These are phyloP conservation scores for Agrochola circellaris DNA, from an alignment of 2,888 invertebrate genomes.

Conservation along the genomic window DNA sequence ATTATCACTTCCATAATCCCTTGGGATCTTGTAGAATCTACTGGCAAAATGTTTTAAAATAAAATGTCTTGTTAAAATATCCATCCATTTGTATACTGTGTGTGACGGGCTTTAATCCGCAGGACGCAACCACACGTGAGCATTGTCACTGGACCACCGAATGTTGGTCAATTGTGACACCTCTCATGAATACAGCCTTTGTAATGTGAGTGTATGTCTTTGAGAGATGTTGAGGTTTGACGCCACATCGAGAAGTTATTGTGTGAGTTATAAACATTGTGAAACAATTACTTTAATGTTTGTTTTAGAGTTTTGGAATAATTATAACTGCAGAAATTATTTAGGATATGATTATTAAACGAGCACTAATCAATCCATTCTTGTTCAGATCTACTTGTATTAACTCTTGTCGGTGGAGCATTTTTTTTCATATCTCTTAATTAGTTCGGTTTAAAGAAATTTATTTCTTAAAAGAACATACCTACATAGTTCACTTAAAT, in stretches of 20 bases:
- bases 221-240: not conserved
- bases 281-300: constrained; percentile 1
- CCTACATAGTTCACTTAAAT: no score
- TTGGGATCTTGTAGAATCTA: not conserved
- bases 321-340: not conserved
- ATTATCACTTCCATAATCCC: not conserved
- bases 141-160: constrained; percentile 24
- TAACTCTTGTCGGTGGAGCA: not conserved
- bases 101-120: not conserved
- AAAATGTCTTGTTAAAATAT: not conserved
- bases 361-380: not conserved
- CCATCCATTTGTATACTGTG: not conserved
- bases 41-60: not conserved
- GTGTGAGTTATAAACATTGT: not conserved
- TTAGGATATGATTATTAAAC: not conserved
- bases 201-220: not conserved
- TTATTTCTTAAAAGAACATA: no score
- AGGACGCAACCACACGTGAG: not conserved
- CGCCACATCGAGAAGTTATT: not conserved
- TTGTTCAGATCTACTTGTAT: not conserved
- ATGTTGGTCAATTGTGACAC: constrained; percentile 24
- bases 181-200: not conserved
- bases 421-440: not conserved
- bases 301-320: not conserved
- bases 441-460: not conserved